Conservation (phyloP, 2,113 vertebrate species). For the Psittacula cyanocephala region DNA sequence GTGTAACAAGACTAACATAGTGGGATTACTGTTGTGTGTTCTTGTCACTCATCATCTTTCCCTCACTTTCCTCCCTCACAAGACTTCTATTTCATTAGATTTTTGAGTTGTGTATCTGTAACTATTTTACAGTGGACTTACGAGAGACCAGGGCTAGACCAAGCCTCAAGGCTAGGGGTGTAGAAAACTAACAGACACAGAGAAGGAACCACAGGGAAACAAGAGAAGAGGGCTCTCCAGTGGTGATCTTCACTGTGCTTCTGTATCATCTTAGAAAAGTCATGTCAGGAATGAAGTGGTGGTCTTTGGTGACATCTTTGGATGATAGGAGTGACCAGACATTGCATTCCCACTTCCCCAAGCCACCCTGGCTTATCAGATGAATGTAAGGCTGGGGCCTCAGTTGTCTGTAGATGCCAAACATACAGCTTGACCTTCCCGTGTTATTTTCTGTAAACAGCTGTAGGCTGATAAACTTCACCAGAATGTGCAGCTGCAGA, state of each 20-base stretch:
- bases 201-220: not conserved
- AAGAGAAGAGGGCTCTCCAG: not conserved
- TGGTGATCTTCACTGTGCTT: not conserved
- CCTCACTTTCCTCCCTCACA: not conserved
- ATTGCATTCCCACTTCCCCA: not conserved
- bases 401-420: not conserved
- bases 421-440: not conserved
- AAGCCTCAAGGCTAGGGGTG: not conserved
- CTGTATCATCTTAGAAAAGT: not conserved
- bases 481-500: conserved; percentile 27
- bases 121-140: not conserved
- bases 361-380: not conserved
- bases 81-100: not conserved
- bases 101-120: not conserved
- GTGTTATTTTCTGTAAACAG: not conserved
- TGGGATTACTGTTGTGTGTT: not conserved
- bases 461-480: conserved; percentile 16
- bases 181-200: not conserved
- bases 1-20: conserved; percentile 61
- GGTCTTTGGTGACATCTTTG: not conserved
- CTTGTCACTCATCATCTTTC: not conserved
- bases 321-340: not conserved
- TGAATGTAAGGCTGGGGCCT: not conserved
- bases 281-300: not conserved
- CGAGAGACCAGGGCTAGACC: not conserved